These are phyloP conservation scores for Xiphophorus hellerii DNA, from an alignment of 2,113 vertebrate species.

Conservation along the genomic window DNA sequence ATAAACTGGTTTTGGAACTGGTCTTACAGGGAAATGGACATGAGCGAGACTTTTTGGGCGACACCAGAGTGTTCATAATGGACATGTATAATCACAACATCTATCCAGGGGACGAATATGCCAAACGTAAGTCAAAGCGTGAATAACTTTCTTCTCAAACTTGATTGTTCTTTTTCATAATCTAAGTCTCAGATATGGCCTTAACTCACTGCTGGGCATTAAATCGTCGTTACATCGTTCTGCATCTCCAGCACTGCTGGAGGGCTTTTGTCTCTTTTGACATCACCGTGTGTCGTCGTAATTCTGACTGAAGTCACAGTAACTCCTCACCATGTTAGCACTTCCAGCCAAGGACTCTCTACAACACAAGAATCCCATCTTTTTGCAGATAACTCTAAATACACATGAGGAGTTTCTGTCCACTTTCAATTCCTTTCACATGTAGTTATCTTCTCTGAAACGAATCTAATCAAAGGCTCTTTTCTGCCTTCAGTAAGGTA, in stretches of 20 bases:
- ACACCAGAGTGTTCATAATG: slow-evolving; percentile 93
- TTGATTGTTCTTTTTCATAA: too few relatives aligned
- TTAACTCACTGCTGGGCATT: not conserved
- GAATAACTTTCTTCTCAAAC: not conserved
- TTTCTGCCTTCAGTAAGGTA: too few relatives aligned
- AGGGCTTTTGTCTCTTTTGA: too few relatives aligned
- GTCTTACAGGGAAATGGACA: slow-evolving; percentile 92
- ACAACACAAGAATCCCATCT: too few relatives aligned
- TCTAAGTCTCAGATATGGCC: not conserved
- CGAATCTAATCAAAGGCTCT: too few relatives aligned
- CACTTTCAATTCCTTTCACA: not conserved
- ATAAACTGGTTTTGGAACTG: not conserved
- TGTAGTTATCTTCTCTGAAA: not conserved
- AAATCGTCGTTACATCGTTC: too few relatives aligned
- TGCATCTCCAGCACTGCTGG: too few relatives aligned
- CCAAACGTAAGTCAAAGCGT: slow-evolving; percentile 87
- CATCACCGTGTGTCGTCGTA: too few relatives aligned
- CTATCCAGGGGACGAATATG: slow-evolving; percentile 90
- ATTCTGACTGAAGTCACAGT: too few relatives aligned
- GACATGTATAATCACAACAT: slow-evolving; percentile 94
- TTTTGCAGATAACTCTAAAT: slow-evolving; percentile 32
- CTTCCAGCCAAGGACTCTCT: too few relatives aligned
- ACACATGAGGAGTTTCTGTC: slow-evolving; percentile 9
- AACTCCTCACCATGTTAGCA: too few relatives aligned
- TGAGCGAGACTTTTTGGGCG: slow-evolving; percentile 93